Evolutionary conservation across 2,797 vertebrate species (phyloP), one percentile per base, ranked within the genome.

Genomic region (Cercopithecus neglectus): DNA sequence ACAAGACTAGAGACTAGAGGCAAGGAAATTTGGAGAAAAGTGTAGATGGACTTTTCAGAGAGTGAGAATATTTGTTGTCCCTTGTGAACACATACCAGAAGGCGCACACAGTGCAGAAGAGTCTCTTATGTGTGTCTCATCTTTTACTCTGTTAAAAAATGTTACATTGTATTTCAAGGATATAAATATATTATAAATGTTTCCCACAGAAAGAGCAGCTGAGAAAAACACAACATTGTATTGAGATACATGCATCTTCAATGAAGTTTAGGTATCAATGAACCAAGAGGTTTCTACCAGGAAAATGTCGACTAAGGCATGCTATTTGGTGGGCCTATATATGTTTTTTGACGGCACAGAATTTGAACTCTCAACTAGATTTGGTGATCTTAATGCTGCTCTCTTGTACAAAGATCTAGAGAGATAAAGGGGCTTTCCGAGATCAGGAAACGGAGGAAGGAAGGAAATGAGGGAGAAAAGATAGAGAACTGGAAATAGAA

Each of bases 381-480:
- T 89, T 83, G 48, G 57, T 78, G 44, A 76, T 85, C 53, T 74
- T 87, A 64, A 55, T 55, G 67, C 48, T 94, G 4, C 9, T 92
- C 41, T 94, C 41, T 88, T 88, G 16, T 79, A 90, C 74, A 83
- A 97, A 85, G 44, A 89, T 93, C 41, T 93, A 91, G 46, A 89
- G 44, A 88, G 36, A 89, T 86, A 89, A 95, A 75, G 26, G n/a
- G 5, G 26, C 12, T 78, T 95, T 91, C 59, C 30, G 91, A 96
- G 22, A 91, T 67, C 28, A 95, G 91, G 33, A 96, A 97, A 85
- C 70, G 39, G 3, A 22, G 36, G 61, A 92, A 24, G 36, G 64
- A 95, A 97, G 39, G 64, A 96, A 97, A 85, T 91, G 50, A 96
- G 86, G 78, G 33, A 89, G 76, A 92, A 26, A 83, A 88, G 14